Evolutionary conservation across 1,140 invertebrate genomes (phyloP).

Genomic region (Oncopodura yosiiana): DNA sequence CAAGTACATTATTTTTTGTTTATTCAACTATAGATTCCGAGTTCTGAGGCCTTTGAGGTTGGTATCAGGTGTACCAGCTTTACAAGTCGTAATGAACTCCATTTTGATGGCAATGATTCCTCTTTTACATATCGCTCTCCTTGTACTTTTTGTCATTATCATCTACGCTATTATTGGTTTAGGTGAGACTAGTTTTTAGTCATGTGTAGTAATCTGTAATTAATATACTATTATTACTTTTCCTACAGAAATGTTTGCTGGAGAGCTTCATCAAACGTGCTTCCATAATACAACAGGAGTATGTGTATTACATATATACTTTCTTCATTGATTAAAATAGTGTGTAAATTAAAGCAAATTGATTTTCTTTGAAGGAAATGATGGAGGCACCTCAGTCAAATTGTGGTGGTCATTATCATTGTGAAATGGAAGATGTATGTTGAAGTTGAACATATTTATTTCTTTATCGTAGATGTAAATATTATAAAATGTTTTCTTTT

Average conservation of each 20-base stretch:
- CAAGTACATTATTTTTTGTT: neutral
- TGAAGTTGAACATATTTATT: too few species aligned
- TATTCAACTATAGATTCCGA: slow-evolving; percentile 64
- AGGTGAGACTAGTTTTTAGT: too few species aligned
- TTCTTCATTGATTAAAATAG: neutral
- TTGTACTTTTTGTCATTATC: slow-evolving; percentile 99
- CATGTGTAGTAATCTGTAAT: too few species aligned
- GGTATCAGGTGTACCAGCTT: slow-evolving; percentile 97
- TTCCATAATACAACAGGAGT: slow-evolving; percentile 67
- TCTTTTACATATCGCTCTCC: slow-evolving; percentile 93
- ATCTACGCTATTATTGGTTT: slow-evolving; percentile 97
- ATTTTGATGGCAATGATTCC: slow-evolving; percentile 69
- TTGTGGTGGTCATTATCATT: slow-evolving; percentile 73
- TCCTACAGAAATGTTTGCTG: slow-evolving; percentile 95
- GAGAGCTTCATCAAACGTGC: slow-evolving; percentile 91
- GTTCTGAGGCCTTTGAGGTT: slow-evolving; percentile 91
- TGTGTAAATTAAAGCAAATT: neutral
- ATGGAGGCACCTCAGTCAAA: slow-evolving; percentile 69
- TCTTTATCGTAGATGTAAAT: too few species aligned
- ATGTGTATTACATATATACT: slow-evolving; percentile 3
- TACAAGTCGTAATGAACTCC: slow-evolving; percentile 93
- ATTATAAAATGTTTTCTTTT: too few species aligned
- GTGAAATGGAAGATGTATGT: slow-evolving; percentile 43
- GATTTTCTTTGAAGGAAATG: slow-evolving; percentile 44
- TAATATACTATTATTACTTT: too few species aligned